Base-by-base conservation (phyloP, 2,797 vertebrate species). In the Phoxinus dragarum region DNA sequence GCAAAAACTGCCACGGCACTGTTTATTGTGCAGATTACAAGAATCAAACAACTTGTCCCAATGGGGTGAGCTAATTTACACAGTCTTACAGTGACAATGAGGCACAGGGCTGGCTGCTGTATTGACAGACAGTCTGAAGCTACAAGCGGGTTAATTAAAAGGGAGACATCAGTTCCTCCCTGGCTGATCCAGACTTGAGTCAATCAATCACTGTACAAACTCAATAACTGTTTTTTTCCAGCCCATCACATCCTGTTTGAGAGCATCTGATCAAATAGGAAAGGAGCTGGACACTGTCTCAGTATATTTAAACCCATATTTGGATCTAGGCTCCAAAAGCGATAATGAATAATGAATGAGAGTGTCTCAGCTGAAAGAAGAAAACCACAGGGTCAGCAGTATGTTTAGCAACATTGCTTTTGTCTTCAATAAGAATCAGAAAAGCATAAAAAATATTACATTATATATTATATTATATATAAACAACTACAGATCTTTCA, bases 71-170 rank as follows among this genome's bases (percentile, higher is more conserved):
- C 64, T 73, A 49, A 82, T 79, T 59, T 66, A 71, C 8, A 66
- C 49, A 34, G 27, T 78, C 77, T 44, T 69, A 64, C 42, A 47
- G 40, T 80, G 61, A 49, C 17, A 44, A 38, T 36, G 68, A 86
- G n/a, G 47, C 31, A 56, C 56, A 64, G 44, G 67, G 36, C 17
- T 64, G 75, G 72, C 64, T 64, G 66, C 68, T 49, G 38, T 68
- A 78, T 81, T 76, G 78, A 85, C 64, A 56, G 36, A 80, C 36
- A n/a, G 38, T 75, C 66, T 77, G 40, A 59, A 75, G 56, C 47
- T 80, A 73, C 59, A 79, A 79, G 66, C 49, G 1, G 47, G 68
- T 78, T 85, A 88, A 88, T 88, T 88, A 88, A 78, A 72, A 78
- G 27, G 23, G 59, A 71, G 80, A 79, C 67, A 67, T n/a, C 36